phyloP scores from a whole-genome alignment of 2,797 vertebrate species.

The Sylvilagus floridanus region DNA sequence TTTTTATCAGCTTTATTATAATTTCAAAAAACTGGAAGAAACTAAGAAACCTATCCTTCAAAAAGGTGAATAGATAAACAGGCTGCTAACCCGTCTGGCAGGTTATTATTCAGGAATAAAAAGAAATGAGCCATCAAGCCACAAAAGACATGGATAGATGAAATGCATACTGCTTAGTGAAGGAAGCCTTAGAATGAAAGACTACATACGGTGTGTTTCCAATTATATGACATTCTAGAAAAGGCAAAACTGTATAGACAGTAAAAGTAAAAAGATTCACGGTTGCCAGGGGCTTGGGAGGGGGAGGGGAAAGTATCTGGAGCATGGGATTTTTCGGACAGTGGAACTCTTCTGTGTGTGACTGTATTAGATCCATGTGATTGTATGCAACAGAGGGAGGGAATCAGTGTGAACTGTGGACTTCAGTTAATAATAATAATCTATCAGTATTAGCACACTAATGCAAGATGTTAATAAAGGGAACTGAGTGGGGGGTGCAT shows the following conservation, averaged over 20 bases:
- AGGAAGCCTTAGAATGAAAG: constrained; percentile 33
- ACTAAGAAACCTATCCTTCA: not conserved
- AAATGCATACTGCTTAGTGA: not conserved
- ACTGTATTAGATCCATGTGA: not conserved
- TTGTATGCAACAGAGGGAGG: not conserved
- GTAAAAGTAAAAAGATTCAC: constrained; percentile 41
- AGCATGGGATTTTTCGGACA: not conserved
- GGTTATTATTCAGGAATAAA: constrained; percentile 39
- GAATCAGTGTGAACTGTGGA: not conserved
- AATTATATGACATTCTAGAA: constrained; percentile 19
- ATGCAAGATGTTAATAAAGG: not conserved
- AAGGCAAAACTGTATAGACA: not conserved
- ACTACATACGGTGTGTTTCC: not conserved
- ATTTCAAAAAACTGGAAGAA: constrained; percentile 28
- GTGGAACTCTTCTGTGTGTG: not conserved
- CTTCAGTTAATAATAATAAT: not conserved
- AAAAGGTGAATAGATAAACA: constrained; percentile 36
- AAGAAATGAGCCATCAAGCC: constrained; percentile 12
- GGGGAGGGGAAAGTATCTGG: not conserved
- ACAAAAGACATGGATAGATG: not conserved
- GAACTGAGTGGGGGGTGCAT: not conserved
- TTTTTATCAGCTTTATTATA: constrained; percentile 4
- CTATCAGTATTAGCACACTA: not conserved
- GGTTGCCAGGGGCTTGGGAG: not conserved
- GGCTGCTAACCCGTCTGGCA: not conserved